Percentiles rank a stretch among this genome's conserved stretches.
These are phyloP conservation scores for Forbesichthys agassizii DNA, from an alignment of 2,113 vertebrate species.

Conservation along the genomic window DNA sequence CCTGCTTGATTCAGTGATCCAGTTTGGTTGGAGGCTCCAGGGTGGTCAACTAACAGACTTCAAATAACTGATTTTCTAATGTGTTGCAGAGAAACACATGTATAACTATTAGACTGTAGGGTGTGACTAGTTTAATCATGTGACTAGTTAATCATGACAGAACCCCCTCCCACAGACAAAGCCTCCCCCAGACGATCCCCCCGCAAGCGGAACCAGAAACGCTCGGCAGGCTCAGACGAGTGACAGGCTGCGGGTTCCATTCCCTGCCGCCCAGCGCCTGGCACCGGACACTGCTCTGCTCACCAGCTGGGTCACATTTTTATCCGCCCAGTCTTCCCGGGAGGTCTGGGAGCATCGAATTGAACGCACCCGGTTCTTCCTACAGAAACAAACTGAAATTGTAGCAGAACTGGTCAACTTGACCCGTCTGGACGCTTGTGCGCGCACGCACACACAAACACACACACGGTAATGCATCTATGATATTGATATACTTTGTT, in stretches of 20 bases:
- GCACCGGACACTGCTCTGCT: constrained; percentile 1
- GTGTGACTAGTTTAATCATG: too few species aligned
- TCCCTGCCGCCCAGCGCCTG: neutral
- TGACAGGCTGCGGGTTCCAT: constrained; percentile 64
- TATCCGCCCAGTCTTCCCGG: constrained; percentile 3
- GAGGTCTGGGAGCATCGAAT: constrained; percentile 4
- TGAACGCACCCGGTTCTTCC: constrained; percentile 7
- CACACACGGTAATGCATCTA: constrained; percentile 22
- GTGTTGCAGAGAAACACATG: too few species aligned
- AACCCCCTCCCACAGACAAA: constrained; percentile 80
- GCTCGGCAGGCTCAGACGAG: constrained; percentile 96
- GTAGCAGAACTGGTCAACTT: constrained; percentile 32
- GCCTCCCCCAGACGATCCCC: constrained; percentile 92
- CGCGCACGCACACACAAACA: constrained; percentile 22
- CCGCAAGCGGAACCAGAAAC: constrained; percentile 93
- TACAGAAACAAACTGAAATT: constrained; percentile 36
- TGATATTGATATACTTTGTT: constrained; percentile 10
- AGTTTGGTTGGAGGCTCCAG: too few species aligned
- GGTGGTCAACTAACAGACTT: too few species aligned
- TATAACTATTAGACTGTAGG: too few species aligned
- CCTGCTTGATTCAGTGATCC: too few species aligned
- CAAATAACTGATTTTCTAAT: too few species aligned
- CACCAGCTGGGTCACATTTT: neutral
- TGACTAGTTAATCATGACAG: neutral
- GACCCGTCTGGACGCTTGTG: constrained; percentile 33